Percentiles rank a stretch among this genome's conserved stretches.
Conservation (phyloP, 2,888 invertebrate genomes). For the Conops quadrifasciatus region DNA sequence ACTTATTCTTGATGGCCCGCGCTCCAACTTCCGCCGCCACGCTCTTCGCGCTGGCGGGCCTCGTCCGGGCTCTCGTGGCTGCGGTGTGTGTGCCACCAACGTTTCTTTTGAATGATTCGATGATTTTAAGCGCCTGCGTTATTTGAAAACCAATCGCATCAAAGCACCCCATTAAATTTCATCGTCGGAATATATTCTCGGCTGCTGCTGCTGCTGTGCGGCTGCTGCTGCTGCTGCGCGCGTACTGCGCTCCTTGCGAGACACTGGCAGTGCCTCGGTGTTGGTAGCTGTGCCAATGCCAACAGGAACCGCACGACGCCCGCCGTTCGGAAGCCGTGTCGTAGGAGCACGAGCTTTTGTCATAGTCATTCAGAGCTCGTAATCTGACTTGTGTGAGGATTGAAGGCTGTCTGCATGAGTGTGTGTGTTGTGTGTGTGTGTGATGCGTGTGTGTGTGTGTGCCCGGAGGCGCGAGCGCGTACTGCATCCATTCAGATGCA, state of each 20-base stretch:
- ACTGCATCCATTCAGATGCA: no score
- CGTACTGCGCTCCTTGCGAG: no score
- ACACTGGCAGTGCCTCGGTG: background rate
- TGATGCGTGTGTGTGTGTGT: conserved; percentile 7
- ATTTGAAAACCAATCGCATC: conserved; percentile 67
- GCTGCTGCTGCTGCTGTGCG: background rate
- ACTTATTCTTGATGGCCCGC: conserved; percentile 30
- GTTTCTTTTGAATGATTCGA: conserved; percentile 66
- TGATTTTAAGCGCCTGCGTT: conserved; percentile 68
- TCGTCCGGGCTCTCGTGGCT: conserved; percentile 1
- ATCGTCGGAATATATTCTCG: conserved; percentile 61
- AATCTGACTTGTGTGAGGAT: no score
- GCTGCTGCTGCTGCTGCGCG: background rate
- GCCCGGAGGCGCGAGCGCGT: background rate
- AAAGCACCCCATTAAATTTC: conserved; percentile 67
- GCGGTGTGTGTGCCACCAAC: conserved; percentile 48
- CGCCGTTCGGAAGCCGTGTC: no score
- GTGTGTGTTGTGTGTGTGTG: background rate
- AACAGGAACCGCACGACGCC: no score
- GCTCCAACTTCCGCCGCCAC: no score
- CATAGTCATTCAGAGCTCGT: no score
- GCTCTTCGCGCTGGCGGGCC: no score
- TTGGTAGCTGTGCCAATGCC: no score
- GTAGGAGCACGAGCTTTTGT: no score
- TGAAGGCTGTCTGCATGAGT: background rate